These are phyloP conservation scores for Sylvilagus floridanus DNA, from an alignment of 2,797 vertebrate species.

Conservation along the genomic window DNA sequence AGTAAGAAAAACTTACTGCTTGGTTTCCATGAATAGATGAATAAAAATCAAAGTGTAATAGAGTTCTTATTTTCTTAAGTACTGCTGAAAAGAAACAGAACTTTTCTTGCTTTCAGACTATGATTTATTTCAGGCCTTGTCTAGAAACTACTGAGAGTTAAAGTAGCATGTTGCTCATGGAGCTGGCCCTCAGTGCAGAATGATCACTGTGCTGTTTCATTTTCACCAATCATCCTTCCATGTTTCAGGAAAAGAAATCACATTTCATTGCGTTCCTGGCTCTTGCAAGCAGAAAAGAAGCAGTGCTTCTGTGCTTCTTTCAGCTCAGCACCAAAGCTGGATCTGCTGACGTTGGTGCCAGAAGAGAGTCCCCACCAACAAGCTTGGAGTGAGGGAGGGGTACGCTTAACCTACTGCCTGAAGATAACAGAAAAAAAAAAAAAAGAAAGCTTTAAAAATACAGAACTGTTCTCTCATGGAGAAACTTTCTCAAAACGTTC, in stretches of 20 bases:
- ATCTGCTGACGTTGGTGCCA: conserved; percentile 35
- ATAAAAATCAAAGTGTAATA: conserved; percentile 12
- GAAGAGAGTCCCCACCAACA: conserved; percentile 39
- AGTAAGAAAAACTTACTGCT: neutral
- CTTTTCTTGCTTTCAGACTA: conserved; percentile 39
- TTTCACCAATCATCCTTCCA: conserved; percentile 52
- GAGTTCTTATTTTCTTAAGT: conserved; percentile 46
- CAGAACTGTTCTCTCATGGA: conserved; percentile 13
- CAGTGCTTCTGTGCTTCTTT: conserved; percentile 60
- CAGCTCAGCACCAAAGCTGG: neutral
- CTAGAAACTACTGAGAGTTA: conserved; percentile 64
- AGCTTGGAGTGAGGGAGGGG: neutral
- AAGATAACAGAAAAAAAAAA: conserved; percentile 46
- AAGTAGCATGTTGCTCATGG: conserved; percentile 57
- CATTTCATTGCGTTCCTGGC: conserved; percentile 49
- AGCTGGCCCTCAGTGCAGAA: conserved; percentile 46
- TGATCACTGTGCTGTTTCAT: conserved; percentile 16
- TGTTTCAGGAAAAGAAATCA: conserved; percentile 57
- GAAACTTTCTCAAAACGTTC: neutral
- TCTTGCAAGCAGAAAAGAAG: conserved; percentile 67
- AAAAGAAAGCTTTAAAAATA: conserved; percentile 35
- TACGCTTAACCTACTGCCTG: conserved; percentile 42
- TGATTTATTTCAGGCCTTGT: conserved; percentile 70
- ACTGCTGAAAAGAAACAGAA: conserved; percentile 17
- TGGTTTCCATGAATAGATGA: neutral